Base-by-base conservation (phyloP, 2,888 invertebrate genomes). In the Hirudinaria manillensis region DNA sequence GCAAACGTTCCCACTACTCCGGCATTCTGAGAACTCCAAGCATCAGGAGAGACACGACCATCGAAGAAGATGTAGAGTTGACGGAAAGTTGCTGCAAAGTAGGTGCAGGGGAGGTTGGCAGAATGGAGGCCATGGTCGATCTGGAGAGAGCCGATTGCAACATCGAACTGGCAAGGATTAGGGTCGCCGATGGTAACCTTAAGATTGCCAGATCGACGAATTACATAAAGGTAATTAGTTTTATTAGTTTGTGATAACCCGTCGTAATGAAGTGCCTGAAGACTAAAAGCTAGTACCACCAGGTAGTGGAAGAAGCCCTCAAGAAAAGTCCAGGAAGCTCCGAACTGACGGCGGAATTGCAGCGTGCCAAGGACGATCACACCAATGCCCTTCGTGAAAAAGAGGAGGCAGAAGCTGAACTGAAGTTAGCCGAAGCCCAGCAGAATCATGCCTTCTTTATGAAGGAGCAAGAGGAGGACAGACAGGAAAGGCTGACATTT, bases 361-460 rank as follows among this genome's bases (percentile, higher is more conserved):
- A 65, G 27, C 78, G 79, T 66, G 78, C 79, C 34, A 67, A 78
- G 34, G 79, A 80, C 32, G 80, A 80, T 65, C 75, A 79, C 78
- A 56, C 67, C 45, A 67, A 67, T n/a, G 78, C 79, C 4, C 24
- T 74, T 68, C 70, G 79, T 21, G 80, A 80, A 75, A 80, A 78
- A 73, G 80, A 79, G 34, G 79, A 80, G 75, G 76, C 79, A 4
- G 80, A 80, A 72, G 80, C 80, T 7, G 80, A 80, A 65, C 79
- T 78, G 70, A 80, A 78, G 55, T 72, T 80, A 53, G 76, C 79
- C 24, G 79, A 80, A 76, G 77, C 79, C 7, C 79, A 79, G 75
- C 79, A 80, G 75, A 79, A 80, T 34, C 80, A 80, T 70, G 80
- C 79, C 13, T 80, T 80, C 76, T 80, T 80, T 74, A 76, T 80